Evolutionary conservation across 2,113 vertebrate genomes (phyloP), one percentile per base, ranked within the genome.

Genomic region (Baryphthengus martii): DNA sequence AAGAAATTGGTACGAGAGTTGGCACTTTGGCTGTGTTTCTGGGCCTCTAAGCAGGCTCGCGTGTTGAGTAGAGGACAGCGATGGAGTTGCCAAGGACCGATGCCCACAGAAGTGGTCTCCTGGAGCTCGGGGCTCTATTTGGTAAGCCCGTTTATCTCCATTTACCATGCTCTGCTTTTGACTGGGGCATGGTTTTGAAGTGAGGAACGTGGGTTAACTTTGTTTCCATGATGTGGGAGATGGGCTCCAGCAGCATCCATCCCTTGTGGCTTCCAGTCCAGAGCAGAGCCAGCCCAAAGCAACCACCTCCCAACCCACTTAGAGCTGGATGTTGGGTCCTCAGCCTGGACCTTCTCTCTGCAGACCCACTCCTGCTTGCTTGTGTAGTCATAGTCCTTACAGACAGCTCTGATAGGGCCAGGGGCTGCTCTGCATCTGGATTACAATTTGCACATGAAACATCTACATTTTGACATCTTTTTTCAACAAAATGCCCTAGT

Each of bases 141-240:
- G 25, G 13, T 3, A 11, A 3, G 5, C 68, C 80, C 45, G n/a
- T 4, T 42, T 3, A 10, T 0, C 52, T 10, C 16, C 26, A 5
- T 13, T 67, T 15, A 4, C 59, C 39, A 1, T 0, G 7, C 49
- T 42, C 66, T 29, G 33, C 40, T 47, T 21, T 21, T 23, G 49
- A 5, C 35, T 2, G 28, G 31, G n/a, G 28, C 2, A 3, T 3
- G 23, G 7, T 10, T 71, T 7, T 3, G 29, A 45, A 39, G 55
- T 0, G 5, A 93, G 29, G 25, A 25, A 21, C 45, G 16, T 4
- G 14, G 37, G 9, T 23, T 79, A 5, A 3, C 26, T 78, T 17
- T 4, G 15, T 26, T 4, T 39, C 12, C 24, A 23, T 7, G 26
- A 7, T 1, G 0, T 5, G 75, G 74, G 62, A 66, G 47, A 3